Percentiles rank a stretch among this genome's conserved stretches.
These are phyloP conservation scores for Lasaia peninsularis DNA, from an alignment of 1,140 invertebrate species.

Conservation along the genomic window DNA sequence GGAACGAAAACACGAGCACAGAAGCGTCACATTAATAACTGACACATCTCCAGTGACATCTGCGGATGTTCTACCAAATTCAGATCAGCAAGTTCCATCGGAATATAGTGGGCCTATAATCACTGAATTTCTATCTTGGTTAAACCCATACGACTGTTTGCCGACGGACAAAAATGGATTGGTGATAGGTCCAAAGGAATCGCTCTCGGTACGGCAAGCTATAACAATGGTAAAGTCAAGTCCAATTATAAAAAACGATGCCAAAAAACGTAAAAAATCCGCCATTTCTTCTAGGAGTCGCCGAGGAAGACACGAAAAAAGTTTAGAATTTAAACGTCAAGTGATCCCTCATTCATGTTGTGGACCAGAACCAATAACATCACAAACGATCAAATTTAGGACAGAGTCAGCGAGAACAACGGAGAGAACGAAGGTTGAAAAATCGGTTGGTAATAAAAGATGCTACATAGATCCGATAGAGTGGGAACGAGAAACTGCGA, in stretches of 20 bases:
- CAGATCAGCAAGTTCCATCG: conserved; percentile 49
- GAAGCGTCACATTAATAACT: conserved; percentile 34
- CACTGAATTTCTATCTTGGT: conserved; percentile 70
- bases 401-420: conserved; percentile 63
- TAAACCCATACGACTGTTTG: conserved; percentile 64
- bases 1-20: conserved; percentile 52
- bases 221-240: conserved; percentile 69
- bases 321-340: conserved; percentile 54
- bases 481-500: conserved; percentile 71
- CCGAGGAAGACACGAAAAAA: conserved; percentile 71
- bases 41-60: conserved; percentile 37
- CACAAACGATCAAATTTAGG: conserved; percentile 48
- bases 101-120: conserved; percentile 70
- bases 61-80: conserved; percentile 35
- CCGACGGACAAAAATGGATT: conserved; percentile 61
- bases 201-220: conserved; percentile 69
- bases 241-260: conserved; percentile 50
- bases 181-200: conserved; percentile 52
- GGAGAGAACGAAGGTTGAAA: conserved; percentile 54
- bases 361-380: conserved; percentile 44
- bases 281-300: conserved; percentile 65
- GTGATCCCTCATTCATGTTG: conserved; percentile 63
- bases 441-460: conserved; percentile 74
- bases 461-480: conserved; percentile 74
- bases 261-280: conserved; percentile 75